Evolutionary conservation across 2,113 vertebrate species (phyloP).

Genomic region (Lepus europaeus): DNA sequence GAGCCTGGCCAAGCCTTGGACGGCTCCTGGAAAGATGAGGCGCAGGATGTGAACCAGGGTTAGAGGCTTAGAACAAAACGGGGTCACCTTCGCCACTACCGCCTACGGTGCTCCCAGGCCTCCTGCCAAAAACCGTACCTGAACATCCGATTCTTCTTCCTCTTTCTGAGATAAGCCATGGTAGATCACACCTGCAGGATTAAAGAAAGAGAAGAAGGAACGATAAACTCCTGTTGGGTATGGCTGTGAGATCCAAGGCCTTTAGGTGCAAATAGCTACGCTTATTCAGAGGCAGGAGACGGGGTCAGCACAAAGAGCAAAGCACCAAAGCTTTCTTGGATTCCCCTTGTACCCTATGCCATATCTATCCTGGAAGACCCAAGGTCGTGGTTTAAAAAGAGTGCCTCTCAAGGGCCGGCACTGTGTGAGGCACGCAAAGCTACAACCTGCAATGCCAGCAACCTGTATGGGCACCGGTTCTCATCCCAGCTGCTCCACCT

Average conservation of each 20-base stretch:
- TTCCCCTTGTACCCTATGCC: neutral
- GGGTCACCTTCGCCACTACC: too few relatives aligned
- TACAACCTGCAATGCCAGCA: too few relatives aligned
- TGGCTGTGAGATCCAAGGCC: neutral
- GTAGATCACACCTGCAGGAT: constrained; percentile 70
- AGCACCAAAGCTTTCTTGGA: neutral
- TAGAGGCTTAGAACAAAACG: neutral
- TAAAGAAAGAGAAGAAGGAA: neutral
- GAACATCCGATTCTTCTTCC: constrained; percentile 52
- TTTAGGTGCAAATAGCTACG: neutral
- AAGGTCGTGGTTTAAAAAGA: neutral
- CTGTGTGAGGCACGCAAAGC: too few relatives aligned
- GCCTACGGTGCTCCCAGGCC: neutral
- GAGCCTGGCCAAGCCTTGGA: neutral
- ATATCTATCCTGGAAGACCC: neutral
- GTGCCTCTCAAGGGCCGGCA: neutral
- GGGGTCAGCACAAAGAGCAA: neutral
- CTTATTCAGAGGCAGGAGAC: neutral
- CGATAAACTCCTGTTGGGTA: neutral
- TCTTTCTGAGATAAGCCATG: constrained; percentile 73
- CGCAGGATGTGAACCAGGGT: neutral
- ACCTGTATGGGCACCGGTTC: too few relatives aligned
- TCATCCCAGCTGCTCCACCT: too few relatives aligned
- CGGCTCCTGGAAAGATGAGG: neutral
- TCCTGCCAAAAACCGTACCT: constrained; percentile 70